These are phyloP conservation scores for Peromyscus melanophrys DNA, from an alignment of 2,797 vertebrate species.

Conservation along the genomic window DNA sequence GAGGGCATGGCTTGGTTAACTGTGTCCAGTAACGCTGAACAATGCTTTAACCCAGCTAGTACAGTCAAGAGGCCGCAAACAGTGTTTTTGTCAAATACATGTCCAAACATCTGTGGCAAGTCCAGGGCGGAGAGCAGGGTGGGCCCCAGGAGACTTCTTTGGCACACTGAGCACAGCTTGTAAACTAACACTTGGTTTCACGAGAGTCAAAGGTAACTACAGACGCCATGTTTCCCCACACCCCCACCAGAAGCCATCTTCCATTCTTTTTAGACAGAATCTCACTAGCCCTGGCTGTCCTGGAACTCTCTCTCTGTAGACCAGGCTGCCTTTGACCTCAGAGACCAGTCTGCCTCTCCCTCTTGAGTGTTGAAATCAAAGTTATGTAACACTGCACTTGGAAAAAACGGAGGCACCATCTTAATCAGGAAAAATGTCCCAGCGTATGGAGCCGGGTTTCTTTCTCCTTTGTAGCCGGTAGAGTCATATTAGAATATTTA, in stretches of 20 bases:
- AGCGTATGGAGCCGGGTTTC: not conserved
- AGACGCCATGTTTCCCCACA: not conserved
- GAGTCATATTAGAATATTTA: constrained; percentile 37
- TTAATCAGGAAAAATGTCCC: constrained; percentile 37
- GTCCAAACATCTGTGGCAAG: not conserved
- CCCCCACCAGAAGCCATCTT: not conserved
- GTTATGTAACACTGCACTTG: not conserved
- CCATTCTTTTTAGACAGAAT: not conserved
- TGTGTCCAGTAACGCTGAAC: not conserved
- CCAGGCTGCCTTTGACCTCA: not conserved
- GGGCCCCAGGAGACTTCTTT: not conserved
- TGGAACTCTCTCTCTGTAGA: not conserved
- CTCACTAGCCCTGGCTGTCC: not conserved
- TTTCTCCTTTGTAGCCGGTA: not conserved
- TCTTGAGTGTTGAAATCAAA: not conserved
- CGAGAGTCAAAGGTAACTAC: not conserved
- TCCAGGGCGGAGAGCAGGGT: not conserved
- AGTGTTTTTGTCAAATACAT: constrained; percentile 2
- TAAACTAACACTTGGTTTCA: not conserved
- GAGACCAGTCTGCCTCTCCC: not conserved
- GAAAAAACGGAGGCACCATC: not conserved
- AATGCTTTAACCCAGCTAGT: not conserved
- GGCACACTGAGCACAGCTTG: not conserved
- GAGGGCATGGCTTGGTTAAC: not conserved
- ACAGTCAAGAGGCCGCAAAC: not conserved